Conservation (phyloP, 2,797 vertebrate genomes). For the Philypnodon macrostomus region DNA sequence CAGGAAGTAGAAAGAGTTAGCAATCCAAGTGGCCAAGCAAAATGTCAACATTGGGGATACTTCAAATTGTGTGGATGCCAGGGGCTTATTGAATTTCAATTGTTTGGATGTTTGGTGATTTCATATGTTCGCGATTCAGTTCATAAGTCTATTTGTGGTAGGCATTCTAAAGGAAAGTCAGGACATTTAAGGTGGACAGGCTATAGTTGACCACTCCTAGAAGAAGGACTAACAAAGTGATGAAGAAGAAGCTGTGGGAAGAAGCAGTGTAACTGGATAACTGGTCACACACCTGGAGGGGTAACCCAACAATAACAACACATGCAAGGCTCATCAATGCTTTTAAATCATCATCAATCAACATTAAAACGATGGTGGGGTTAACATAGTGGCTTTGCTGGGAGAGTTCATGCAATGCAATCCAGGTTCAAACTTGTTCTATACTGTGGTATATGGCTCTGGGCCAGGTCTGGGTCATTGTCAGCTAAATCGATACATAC, state of each 20-base stretch:
- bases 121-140: too few species aligned
- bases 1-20: constrained; percentile 45
- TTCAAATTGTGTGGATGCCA: not conserved
- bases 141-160: too few species aligned
- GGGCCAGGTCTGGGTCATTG: too few species aligned
- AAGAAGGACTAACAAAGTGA: constrained; percentile 27
- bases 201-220: constrained; percentile 24
- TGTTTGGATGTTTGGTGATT: not conserved
- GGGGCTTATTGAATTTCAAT: constrained; percentile 3
- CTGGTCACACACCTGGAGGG: constrained; percentile 24
- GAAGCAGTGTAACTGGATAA: constrained; percentile 41
- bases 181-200: not conserved
- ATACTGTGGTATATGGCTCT: too few species aligned
- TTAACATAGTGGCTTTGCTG: too few species aligned
- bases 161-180: too few species aligned
- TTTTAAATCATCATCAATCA: constrained; percentile 1
- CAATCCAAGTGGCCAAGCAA: constrained; percentile 26
- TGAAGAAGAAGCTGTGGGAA: constrained; percentile 42
- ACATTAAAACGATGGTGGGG: not conserved
- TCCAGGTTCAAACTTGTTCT: too few species aligned
- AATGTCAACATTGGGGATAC: constrained; percentile 20
- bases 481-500: too few species aligned
- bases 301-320: constrained; percentile 8
- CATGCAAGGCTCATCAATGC: not conserved
- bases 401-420: too few species aligned